Conservation (phyloP, 2,113 vertebrate species). For the Albula goreensis region DNA sequence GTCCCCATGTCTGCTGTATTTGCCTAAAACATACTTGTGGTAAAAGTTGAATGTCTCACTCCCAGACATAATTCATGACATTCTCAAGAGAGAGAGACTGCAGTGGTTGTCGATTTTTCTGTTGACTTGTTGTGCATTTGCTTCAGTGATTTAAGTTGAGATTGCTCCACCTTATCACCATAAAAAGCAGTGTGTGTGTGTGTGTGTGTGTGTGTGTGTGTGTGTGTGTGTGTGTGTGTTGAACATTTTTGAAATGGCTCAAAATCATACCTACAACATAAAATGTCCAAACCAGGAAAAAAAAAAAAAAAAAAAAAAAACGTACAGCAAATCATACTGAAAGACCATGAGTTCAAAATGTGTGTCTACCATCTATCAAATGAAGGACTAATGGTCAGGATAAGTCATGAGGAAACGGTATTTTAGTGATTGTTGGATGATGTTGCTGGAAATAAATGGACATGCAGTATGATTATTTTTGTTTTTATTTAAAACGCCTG, state of each 20-base stretch:
- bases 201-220: too few relatives aligned
- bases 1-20: neutral
- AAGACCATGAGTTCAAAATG: neutral
- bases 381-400: too few relatives aligned
- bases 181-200: too few relatives aligned
- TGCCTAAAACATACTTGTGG: neutral
- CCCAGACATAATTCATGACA: neutral
- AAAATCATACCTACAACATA: neutral
- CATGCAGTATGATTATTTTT: neutral
- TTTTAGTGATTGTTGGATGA: neutral
- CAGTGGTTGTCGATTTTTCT: neutral
- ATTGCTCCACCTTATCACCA: too few relatives aligned
- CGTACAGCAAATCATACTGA: too few relatives aligned
- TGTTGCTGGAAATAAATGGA: neutral
- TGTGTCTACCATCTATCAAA: neutral
- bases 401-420: neutral
- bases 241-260: neutral
- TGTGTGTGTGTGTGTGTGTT: neutral
- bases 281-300: neutral
- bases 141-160: too few relatives aligned
- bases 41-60: neutral
- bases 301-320: too few relatives aligned
- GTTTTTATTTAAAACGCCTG: neutral
- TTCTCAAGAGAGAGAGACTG: neutral
- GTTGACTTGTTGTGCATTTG: neutral